Conservation (phyloP, 2,888 invertebrate genomes). For the Eustalomyia histrio region DNA sequence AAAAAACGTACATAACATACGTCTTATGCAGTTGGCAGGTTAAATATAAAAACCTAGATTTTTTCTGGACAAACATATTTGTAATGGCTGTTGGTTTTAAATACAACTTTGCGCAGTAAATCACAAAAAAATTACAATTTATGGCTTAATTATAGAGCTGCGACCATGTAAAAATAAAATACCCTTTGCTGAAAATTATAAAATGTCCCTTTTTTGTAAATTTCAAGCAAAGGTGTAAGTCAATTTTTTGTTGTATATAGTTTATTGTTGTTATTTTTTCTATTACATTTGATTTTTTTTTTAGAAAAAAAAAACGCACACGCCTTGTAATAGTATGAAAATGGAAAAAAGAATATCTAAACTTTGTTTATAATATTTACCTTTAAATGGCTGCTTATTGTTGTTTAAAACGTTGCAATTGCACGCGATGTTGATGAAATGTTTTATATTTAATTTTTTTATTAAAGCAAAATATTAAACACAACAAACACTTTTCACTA, state of each 20-base stretch:
- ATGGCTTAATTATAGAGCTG: constrained; percentile 74
- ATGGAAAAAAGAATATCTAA: constrained; percentile 48
- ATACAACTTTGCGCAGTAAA: constrained; percentile 75
- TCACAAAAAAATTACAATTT: constrained; percentile 74
- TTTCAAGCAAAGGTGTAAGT: not conserved
- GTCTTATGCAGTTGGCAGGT: no score
- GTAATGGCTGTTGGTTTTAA: constrained; percentile 47
- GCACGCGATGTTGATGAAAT: constrained; percentile 73
- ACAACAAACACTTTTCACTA: constrained; percentile 22
- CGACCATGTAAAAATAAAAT: not conserved
- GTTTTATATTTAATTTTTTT: constrained; percentile 56
- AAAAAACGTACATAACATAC: no score
- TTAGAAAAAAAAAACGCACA: constrained; percentile 22
- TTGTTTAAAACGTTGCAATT: constrained; percentile 72
- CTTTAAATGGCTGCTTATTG: constrained; percentile 71
- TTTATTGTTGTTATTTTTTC: constrained; percentile 1
- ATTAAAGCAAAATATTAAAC: constrained; percentile 8
- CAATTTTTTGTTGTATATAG: not conserved
- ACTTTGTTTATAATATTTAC: constrained; percentile 69
- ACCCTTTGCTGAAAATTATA: constrained; percentile 7
- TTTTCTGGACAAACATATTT: constrained; percentile 10
- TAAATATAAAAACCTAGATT: not conserved
- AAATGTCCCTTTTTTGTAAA: constrained; percentile 29
- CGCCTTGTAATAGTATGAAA: constrained; percentile 5
- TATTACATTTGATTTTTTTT: constrained; percentile 19